These are phyloP conservation scores for Lordiphosa fenestrarum DNA, from an alignment of 2,888 invertebrate species.

Conservation along the genomic window DNA sequence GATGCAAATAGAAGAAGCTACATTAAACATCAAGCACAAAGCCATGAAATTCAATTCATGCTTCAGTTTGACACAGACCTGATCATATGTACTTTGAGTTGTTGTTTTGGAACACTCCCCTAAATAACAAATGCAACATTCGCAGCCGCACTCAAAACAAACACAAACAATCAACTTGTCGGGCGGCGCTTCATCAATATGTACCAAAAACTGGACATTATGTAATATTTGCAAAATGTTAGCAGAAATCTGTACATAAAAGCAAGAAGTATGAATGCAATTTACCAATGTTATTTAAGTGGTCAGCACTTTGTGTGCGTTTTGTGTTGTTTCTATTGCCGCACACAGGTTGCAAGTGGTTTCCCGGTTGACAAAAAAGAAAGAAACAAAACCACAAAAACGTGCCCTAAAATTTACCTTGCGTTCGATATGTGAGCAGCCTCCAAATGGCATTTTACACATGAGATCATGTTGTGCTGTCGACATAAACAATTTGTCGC, in stretches of 20 bases:
- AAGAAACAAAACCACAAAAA: too few species aligned
- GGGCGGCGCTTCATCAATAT: background rate
- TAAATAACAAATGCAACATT: background rate
- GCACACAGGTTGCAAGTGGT: too few species aligned
- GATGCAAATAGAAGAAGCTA: too few species aligned
- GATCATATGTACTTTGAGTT: too few species aligned
- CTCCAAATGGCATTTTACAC: too few species aligned
- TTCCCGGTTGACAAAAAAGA: too few species aligned
- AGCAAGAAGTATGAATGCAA: slow-evolving; percentile 22
- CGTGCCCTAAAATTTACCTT: too few species aligned
- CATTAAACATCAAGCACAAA: too few species aligned
- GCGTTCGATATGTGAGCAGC: too few species aligned
- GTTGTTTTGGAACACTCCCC: background rate
- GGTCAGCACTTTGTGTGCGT: slow-evolving; percentile 9
- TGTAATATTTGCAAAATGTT: slow-evolving; percentile 22
- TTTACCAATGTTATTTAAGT: slow-evolving; percentile 33
- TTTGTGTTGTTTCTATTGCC: too few species aligned
- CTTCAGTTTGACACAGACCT: too few species aligned
- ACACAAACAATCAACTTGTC: background rate
- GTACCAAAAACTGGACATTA: slow-evolving; percentile 11
- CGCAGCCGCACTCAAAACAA: background rate
- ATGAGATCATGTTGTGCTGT: slow-evolving; percentile 5
- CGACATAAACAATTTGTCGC: slow-evolving; percentile 34
- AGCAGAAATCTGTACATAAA: background rate
- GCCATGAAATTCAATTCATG: too few species aligned